phyloP scores from a whole-genome alignment of 2,888 invertebrate genomes.

The Cryptus armator region DNA sequence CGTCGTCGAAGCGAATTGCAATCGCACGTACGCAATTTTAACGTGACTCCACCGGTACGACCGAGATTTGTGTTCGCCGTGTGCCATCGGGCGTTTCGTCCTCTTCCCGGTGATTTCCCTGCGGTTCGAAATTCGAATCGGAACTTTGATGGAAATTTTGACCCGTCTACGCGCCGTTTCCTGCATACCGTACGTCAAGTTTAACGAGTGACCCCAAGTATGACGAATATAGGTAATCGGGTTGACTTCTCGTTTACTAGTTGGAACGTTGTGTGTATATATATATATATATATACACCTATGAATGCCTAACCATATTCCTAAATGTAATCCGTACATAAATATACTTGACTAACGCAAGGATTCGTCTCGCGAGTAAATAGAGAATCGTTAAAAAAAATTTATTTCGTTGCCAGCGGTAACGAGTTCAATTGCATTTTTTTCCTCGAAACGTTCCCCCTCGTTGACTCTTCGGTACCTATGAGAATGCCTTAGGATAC shows the following conservation, averaged over 20 bases:
- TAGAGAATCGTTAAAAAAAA: constrained; percentile 20
- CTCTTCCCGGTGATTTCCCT: constrained; percentile 54
- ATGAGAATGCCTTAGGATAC: not conserved
- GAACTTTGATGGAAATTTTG: constrained; percentile 45
- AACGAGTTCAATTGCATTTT: constrained; percentile 38
- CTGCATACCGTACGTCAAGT: not conserved
- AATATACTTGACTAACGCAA: not conserved
- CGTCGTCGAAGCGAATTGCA: constrained; percentile 32
- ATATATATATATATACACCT: no score
- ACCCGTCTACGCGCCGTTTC: not conserved
- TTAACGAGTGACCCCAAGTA: not conserved
- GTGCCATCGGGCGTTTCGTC: not conserved
- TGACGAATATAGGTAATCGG: constrained; percentile 5
- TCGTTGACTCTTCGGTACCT: not conserved
- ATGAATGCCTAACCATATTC: no score
- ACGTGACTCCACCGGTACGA: not conserved
- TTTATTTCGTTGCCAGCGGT: not conserved
- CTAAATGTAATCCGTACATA: not conserved
- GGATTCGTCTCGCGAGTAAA: constrained; percentile 6
- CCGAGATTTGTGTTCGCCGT: constrained; percentile 17
- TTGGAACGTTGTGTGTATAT: not conserved
- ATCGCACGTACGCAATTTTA: constrained; percentile 50
- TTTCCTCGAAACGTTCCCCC: not conserved
- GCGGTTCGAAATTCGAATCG: constrained; percentile 52
- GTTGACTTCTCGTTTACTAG: not conserved